Evolutionary conservation across 2,888 invertebrate genomes (phyloP), one percentile per base, ranked within the genome.

Genomic region (Pseudococcus viburni): DNA sequence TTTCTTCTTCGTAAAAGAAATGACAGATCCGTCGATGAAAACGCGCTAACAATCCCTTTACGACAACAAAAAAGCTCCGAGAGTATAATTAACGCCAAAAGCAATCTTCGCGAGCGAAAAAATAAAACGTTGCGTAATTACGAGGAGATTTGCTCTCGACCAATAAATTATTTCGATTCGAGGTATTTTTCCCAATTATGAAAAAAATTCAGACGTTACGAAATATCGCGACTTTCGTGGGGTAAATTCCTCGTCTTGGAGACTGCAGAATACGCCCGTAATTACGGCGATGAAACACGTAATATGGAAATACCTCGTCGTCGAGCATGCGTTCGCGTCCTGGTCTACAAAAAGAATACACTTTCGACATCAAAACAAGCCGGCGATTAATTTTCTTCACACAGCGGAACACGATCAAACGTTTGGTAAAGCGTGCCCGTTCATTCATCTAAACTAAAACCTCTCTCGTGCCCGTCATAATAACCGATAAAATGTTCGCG

Each of bases 1-100:
- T 73, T 59, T 59, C 22, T 73, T 26, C 15, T 73, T 33, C 22
- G 33, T 26, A 33, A 73, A 73, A 73, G 33, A 73, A 80, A 80
- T 80, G 80, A 80, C 80, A 80, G 80, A 80, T 80, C n/a, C n/a
- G 33, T 80, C 80, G 46, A 80, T 80, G 80, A 80, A 80, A 80
- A 80, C 6, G 19, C 7, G 42, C 80, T 19, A 42, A 80, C 80
- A 17, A 42, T 42, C 12, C 68, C 80, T 80, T 80, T 42, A 73
- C 80, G 46, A 80, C 42, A 33, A 73, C 11, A 73, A 73, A 80
- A 80, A 80, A 80, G 42, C 80, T 80, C n/a, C n/a, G 33, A 33
- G 33, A 33, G 6, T 73, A 15, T 33, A 73, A 33, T 3, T 3
- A 33, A 33, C 26, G 26, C 26, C 19, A 59, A 59, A 19, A 59